A percentile compares a stretch with the other conserved stretches of the same genome.
phyloP scores from a whole-genome alignment of 2,797 vertebrate genomes.

The Paguma larvata region DNA sequence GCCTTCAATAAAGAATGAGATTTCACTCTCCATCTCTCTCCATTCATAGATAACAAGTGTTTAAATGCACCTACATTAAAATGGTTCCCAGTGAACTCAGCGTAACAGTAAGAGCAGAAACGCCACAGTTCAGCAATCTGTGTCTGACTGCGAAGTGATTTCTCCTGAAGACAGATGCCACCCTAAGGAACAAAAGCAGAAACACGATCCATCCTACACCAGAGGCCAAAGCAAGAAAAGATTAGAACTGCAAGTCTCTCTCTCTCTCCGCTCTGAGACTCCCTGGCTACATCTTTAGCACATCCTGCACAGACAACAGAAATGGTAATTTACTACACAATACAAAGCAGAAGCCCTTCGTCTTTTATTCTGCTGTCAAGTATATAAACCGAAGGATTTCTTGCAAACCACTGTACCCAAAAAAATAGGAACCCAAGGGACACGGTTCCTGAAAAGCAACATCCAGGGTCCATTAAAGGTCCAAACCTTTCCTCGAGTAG shows the following conservation, averaged over 20 bases:
- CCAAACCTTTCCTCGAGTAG: conserved; percentile 25
- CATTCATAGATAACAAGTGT: background rate
- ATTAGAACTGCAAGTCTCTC: conserved; percentile 55
- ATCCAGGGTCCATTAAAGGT: background rate
- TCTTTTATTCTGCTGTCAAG: conserved; percentile 63
- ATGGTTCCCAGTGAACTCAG: conserved; percentile 69
- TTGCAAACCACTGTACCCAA: background rate
- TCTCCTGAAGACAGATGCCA: conserved; percentile 85
- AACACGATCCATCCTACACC: conserved; percentile 82
- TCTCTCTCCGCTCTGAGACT: background rate
- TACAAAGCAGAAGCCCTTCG: conserved; percentile 40
- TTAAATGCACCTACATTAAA: conserved; percentile 64
- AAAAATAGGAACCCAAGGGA: conserved; percentile 55
- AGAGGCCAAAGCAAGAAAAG: conserved; percentile 80
- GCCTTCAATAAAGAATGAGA: background rate
- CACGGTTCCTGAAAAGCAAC: conserved; percentile 2
- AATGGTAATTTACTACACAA: conserved; percentile 68
- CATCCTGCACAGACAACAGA: conserved; percentile 25
- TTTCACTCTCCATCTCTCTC: conserved; percentile 31
- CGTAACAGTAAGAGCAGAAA: conserved; percentile 41
- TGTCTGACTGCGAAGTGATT: conserved; percentile 75
- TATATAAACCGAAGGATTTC: conserved; percentile 22
- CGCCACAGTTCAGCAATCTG: conserved; percentile 71
- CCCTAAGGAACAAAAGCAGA: conserved; percentile 83
- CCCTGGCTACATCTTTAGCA: background rate